Evolutionary conservation across 2,888 invertebrate species (phyloP).

Genomic region (Psylliodes chrysocephalus): DNA sequence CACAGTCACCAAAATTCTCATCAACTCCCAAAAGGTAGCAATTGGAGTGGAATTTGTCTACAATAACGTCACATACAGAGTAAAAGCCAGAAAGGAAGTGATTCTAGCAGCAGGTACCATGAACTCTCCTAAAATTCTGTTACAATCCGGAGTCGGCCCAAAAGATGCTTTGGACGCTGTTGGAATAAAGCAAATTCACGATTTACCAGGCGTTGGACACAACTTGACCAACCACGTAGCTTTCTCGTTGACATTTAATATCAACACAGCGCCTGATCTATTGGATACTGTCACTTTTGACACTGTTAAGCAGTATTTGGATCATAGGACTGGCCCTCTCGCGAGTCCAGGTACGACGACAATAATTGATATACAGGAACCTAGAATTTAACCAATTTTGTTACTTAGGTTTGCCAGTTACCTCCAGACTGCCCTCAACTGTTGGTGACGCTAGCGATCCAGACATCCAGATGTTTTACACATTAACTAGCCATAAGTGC

Average conservation of each 20-base stretch:
- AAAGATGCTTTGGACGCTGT: slow-evolving; percentile 68
- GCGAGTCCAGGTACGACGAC: slow-evolving; percentile 26
- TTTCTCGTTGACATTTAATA: slow-evolving; percentile 60
- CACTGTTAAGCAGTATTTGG: slow-evolving; percentile 1
- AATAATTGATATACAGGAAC: neutral
- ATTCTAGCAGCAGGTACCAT: slow-evolving; percentile 70
- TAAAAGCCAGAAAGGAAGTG: slow-evolving; percentile 68
- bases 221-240: slow-evolving; percentile 77
- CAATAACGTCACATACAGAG: slow-evolving; percentile 63
- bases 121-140: slow-evolving; percentile 74
- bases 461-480: slow-evolving; percentile 73
- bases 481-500: slow-evolving; percentile 64
- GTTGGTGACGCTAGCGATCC: slow-evolving; percentile 62
- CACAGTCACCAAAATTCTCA: slow-evolving; percentile 68
- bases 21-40: slow-evolving; percentile 64
- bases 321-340: slow-evolving; percentile 23
- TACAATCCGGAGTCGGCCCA: slow-evolving; percentile 74
- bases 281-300: slow-evolving; percentile 14
- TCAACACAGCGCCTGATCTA: slow-evolving; percentile 45
- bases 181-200: slow-evolving; percentile 69
- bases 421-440: slow-evolving; percentile 29
- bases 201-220: slow-evolving; percentile 74
- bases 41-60: slow-evolving; percentile 71
- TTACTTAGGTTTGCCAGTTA: slow-evolving; percentile 25
- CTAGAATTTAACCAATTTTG: neutral